Base-by-base conservation (phyloP, 2,888 invertebrate genomes). In the Melanargia galathea region DNA sequence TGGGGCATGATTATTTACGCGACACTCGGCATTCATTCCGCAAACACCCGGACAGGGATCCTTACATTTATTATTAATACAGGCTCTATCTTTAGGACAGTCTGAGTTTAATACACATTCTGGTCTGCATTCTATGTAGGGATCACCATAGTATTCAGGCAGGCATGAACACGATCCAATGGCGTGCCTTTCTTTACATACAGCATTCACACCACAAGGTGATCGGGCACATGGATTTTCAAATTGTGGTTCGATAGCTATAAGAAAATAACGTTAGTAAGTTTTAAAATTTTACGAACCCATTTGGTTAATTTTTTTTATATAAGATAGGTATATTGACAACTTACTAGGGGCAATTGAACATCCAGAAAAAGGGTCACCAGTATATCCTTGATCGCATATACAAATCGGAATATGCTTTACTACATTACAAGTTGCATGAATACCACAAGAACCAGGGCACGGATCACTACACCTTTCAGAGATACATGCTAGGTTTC, bases 31-130 rank as follows among this genome's bases (percentile, higher is more conserved):
- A 81, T 97, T 96, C 72, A 96, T 90, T 54, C 97, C 97, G 79
- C 97, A 97, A 35, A 95, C 95, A 71, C 96, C 96, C 30, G 94
- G 93, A 77, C 97, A 97, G 20, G 97, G 97, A 87, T 97, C 95
- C 75, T 92, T 93, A 80, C 97, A 97, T 90, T 96, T 96, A 84
- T 96, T 96, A 78, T 96, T 96, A 57, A 95, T 92, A 78, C 97
- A 97, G 26, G 97, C 94, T 84, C 93, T 95, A 71, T 94, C 93
- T 76, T 93, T 93, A 6, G 94, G 92, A 84, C 97, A 97, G 76
- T 97, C 97, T 8, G 95, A 94, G 82, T 97, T 97, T 72, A 95
- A 93, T n/a, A 96, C 94, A 82, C 97, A 97, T 92, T 97, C 97
- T 26, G 97, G 97, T 78, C 96, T 92, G 82, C 97, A 97, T 77